Base-by-base conservation (phyloP, 2,113 vertebrate species). In the Cynocephalus volans region DNA sequence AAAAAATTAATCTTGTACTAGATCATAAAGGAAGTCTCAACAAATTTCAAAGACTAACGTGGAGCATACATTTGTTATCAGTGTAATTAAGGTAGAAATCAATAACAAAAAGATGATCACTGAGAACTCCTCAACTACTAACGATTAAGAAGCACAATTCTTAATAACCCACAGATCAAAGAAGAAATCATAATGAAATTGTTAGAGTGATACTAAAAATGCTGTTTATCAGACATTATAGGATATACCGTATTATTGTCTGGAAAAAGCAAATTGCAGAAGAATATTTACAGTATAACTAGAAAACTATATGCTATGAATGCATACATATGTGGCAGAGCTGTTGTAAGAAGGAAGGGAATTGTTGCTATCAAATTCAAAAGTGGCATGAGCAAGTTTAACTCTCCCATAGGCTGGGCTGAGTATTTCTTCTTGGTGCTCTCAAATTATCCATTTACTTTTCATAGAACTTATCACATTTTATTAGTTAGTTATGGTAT, bases 31-130 rank as follows among this genome's bases (percentile, higher is more conserved):
- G 45, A 76, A 58, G 3, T 75, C 62, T 62, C 4, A n/a, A 7
- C n/a, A 96, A 60, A 76, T 96, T 82, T 87, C 50, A 41, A 73
- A 75, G 76, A 67, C 14, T 79, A 94, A 54, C 33, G 31, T 21
- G 10, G 56, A 23, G 73, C n/a, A 17, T 77, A 15, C 23, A 58
- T 90, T 87, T 12, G 67, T 31, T 72, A n/a, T 45, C 15, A 4
- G 8, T 75, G 18, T 60, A 80, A 28, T 86, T 76, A 87, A 82
- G 52, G 11, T 80, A 21, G 33, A 91, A 90, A 36, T 80, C 60
- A 69, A 0, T 69, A 89, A 45, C n/a, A 54, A 91, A 60, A 81
- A 87, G n/a, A 50, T 87, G 65, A 31, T 75, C 70, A 67, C 60
- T 75, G 23, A 83, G 84, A 77, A 70, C 52, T 41, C 48, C 48